Conservation (phyloP, 2,113 vertebrate species). For the Indicator maculatus region DNA sequence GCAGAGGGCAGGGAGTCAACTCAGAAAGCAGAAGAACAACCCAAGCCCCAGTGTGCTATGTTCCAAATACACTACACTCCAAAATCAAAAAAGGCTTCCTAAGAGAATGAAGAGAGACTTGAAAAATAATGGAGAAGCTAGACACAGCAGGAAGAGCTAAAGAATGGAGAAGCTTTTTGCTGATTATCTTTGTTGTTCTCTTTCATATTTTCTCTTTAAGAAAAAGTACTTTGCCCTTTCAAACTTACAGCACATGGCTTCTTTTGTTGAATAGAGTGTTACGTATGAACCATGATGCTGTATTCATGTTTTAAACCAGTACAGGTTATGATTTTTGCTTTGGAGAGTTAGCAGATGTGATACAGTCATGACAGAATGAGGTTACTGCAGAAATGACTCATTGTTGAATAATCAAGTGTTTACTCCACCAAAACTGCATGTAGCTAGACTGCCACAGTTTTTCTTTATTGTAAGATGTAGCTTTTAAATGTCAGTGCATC, state of each 20-base stretch:
- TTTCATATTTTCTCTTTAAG: slow-evolving; percentile 13
- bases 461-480: slow-evolving; percentile 42
- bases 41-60: neutral
- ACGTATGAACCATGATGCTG: neutral
- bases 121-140: neutral
- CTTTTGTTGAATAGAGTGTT: slow-evolving; percentile 31
- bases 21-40: neutral
- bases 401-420: slow-evolving; percentile 71
- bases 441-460: slow-evolving; percentile 58
- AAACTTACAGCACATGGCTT: neutral
- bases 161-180: neutral
- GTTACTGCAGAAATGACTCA: slow-evolving; percentile 73
- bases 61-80: neutral
- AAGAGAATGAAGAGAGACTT: neutral
- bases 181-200: neutral
- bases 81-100: neutral
- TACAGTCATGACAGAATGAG: slow-evolving; percentile 72
- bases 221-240: slow-evolving; percentile 2
- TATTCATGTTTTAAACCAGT: neutral
- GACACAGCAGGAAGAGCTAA: neutral
- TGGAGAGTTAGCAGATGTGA: slow-evolving; percentile 58
- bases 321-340: slow-evolving; percentile 41
- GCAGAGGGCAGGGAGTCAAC: neutral
- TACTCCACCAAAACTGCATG: slow-evolving; percentile 57
- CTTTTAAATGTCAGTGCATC: slow-evolving; percentile 63